phyloP scores from a whole-genome alignment of 1,140 invertebrate genomes.

The Aphaenogaster floridana region DNA sequence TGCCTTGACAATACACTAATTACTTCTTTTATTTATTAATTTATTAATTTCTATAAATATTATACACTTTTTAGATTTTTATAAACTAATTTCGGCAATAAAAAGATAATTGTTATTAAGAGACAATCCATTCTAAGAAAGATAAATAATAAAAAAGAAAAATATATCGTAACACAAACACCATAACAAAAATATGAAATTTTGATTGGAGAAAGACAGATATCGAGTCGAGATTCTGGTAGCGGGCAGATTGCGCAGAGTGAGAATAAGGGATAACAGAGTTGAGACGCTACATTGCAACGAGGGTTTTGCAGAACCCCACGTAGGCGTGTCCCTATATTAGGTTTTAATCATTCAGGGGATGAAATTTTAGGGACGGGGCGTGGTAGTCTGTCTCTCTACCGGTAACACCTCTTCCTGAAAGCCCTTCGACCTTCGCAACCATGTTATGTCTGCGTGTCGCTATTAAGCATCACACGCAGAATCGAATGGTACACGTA shows the following conservation, averaged over 20 bases:
- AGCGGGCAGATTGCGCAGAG: not conserved
- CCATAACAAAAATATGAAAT: not conserved
- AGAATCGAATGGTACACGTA: constrained; percentile 10
- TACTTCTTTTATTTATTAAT: not conserved
- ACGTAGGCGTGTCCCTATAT: constrained; percentile 86
- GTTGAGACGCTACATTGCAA: constrained; percentile 12
- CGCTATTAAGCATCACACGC: constrained; percentile 12
- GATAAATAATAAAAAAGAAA: not conserved
- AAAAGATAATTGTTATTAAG: not conserved
- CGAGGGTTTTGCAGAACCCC: constrained; percentile 60
- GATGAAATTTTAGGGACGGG: constrained; percentile 85
- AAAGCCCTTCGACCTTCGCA: constrained; percentile 73
- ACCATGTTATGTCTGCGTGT: constrained; percentile 22
- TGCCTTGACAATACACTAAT: not conserved
- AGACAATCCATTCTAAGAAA: too few species aligned
- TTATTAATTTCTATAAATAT: not conserved
- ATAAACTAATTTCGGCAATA: not conserved
- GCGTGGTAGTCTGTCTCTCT: constrained; percentile 86
- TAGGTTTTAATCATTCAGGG: constrained; percentile 87
- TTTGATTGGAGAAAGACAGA: not conserved
- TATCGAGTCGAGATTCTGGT: not conserved
- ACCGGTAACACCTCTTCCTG: constrained; percentile 85
- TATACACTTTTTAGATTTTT: not conserved
- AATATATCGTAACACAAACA: not conserved
- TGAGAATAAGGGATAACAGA: not conserved